Percentiles rank a stretch among this genome's conserved stretches.
phyloP scores from a whole-genome alignment of 2,888 invertebrate species.

The Euphydryas editha region DNA sequence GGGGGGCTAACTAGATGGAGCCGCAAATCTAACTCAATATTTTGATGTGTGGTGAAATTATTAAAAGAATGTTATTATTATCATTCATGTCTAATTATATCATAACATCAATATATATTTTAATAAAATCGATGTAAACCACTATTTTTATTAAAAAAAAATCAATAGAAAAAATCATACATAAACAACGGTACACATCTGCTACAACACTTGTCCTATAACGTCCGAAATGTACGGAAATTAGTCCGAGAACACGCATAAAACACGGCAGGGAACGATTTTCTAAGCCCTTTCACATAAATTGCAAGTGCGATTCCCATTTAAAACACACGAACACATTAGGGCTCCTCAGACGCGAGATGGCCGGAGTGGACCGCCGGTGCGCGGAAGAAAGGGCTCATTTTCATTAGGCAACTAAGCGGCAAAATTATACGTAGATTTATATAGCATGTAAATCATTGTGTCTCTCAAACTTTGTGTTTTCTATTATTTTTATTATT shows the following conservation, averaged over 20 bases:
- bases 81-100: neutral
- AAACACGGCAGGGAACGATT: conserved; percentile 66
- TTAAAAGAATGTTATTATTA: too few relatives aligned
- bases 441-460: conserved; percentile 59
- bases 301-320: conserved; percentile 78
- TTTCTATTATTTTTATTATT: neutral
- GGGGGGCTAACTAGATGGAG: too few relatives aligned
- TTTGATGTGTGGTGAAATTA: too few relatives aligned
- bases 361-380: conserved; percentile 63
- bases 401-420: conserved; percentile 79
- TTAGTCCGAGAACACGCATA: conserved; percentile 62
- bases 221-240: conserved; percentile 52
- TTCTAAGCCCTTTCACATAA: conserved; percentile 76
- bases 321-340: conserved; percentile 72
- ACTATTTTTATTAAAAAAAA: neutral
- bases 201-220: conserved; percentile 29
- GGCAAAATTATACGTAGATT: conserved; percentile 67
- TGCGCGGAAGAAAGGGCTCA: conserved; percentile 78
- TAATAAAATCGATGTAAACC: neutral
- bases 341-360: conserved; percentile 63
- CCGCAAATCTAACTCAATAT: too few relatives aligned
- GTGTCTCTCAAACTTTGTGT: conserved; percentile 58
- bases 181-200: conserved; percentile 28
- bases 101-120: too few relatives aligned
- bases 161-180: conserved; percentile 12